Conservation (phyloP, 2,113 vertebrate species). For the Pimephales promelas region DNA sequence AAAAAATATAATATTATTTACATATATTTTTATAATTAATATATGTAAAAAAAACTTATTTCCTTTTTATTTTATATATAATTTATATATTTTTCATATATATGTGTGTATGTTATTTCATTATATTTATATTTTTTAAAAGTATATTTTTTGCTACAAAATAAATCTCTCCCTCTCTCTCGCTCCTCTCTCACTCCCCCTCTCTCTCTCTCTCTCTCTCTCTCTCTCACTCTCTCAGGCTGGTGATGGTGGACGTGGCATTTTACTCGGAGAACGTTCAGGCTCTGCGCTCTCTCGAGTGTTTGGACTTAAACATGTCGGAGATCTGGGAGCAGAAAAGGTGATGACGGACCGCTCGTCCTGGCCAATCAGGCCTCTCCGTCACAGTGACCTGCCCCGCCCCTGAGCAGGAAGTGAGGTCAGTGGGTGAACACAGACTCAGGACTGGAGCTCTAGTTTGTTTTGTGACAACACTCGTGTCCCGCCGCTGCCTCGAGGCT, state of each 20-base stretch:
- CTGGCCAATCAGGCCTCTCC: slow-evolving; percentile 37
- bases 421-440: slow-evolving; percentile 9
- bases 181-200: too few relatives aligned
- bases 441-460: neutral
- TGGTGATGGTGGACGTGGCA: slow-evolving; percentile 94
- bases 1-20: too few relatives aligned
- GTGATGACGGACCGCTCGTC: slow-evolving; percentile 78
- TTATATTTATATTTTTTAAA: too few relatives aligned
- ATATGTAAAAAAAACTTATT: too few relatives aligned
- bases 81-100: too few relatives aligned
- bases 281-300: slow-evolving; percentile 89
- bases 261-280: slow-evolving; percentile 98
- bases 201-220: neutral
- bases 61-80: too few relatives aligned
- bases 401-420: slow-evolving; percentile 27
- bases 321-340: slow-evolving; percentile 99
- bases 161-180: too few relatives aligned
- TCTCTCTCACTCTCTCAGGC: slow-evolving; percentile 67
- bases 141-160: too few relatives aligned
- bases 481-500: neutral
- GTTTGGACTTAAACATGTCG: slow-evolving; percentile 91
- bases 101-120: too few relatives aligned
- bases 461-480: neutral
- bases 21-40: too few relatives aligned
- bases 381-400: slow-evolving; percentile 31